These are phyloP conservation scores for Mesitornis unicolor DNA, from an alignment of 2,113 vertebrate species.

Conservation along the genomic window DNA sequence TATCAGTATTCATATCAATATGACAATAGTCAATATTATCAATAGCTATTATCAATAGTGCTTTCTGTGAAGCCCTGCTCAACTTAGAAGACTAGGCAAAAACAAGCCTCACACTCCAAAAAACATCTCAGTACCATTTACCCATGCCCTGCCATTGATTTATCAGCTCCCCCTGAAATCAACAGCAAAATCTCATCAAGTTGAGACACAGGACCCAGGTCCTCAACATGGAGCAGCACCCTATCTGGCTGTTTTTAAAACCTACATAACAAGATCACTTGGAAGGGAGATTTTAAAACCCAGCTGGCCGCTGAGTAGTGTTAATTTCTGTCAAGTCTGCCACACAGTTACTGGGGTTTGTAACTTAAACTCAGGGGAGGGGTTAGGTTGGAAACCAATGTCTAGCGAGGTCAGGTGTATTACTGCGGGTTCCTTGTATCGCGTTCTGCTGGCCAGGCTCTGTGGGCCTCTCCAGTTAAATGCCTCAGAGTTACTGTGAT, in stretches of 20 bases:
- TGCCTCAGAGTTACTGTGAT: background rate
- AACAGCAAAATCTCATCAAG: background rate
- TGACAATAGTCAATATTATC: too few species aligned
- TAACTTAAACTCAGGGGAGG: constrained; percentile 15
- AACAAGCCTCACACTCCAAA: background rate
- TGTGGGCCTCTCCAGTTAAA: background rate
- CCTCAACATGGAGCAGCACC: background rate
- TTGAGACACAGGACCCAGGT: background rate
- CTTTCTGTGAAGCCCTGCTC: background rate
- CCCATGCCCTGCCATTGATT: background rate
- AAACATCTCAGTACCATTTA: background rate
- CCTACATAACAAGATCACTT: background rate
- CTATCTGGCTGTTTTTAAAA: background rate
- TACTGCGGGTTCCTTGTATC: background rate
- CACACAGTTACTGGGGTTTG: constrained; percentile 32
- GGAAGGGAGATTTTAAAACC: constrained; percentile 19
- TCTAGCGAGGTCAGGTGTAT: constrained; percentile 9
- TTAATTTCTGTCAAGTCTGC: constrained; percentile 55
- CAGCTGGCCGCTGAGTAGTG: constrained; percentile 21
- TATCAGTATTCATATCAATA: too few species aligned
- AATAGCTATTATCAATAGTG: background rate
- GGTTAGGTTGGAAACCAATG: background rate
- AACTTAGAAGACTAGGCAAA: background rate
- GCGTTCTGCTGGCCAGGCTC: background rate
- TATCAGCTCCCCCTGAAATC: background rate